These are phyloP conservation scores for Sciurus niger DNA, from an alignment of 2,113 vertebrate genomes.

Conservation along the genomic window DNA sequence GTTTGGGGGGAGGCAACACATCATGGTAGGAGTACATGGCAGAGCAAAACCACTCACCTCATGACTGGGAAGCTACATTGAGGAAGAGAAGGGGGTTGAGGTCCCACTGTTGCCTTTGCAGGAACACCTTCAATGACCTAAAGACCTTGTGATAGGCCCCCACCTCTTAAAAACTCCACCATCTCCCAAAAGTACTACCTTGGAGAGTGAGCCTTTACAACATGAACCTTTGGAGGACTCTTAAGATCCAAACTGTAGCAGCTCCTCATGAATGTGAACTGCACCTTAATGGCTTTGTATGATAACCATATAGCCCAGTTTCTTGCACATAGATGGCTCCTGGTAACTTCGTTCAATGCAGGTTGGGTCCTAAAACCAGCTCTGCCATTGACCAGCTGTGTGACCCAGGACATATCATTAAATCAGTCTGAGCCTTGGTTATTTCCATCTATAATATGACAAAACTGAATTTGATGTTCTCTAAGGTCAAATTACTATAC, in stretches of 20 bases:
- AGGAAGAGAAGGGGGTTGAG: not conserved
- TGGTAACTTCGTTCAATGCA: slow-evolving; percentile 24
- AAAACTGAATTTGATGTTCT: not conserved
- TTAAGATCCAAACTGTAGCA: not conserved
- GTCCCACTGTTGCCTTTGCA: not conserved
- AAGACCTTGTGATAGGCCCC: not conserved
- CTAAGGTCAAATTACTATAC: not conserved
- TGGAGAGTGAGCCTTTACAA: not conserved
- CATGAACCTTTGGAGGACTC: not conserved
- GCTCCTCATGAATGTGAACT: not conserved
- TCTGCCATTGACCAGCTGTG: not conserved
- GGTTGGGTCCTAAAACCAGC: not conserved
- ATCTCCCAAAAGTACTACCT: not conserved
- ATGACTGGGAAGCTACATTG: not conserved
- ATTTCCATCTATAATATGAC: slow-evolving; percentile 10
- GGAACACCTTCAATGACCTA: not conserved
- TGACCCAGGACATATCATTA: not conserved
- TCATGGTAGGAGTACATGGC: not conserved
- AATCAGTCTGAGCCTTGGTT: slow-evolving; percentile 24
- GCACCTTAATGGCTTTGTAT: not conserved
- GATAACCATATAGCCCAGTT: not conserved
- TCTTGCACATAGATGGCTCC: slow-evolving; percentile 3
- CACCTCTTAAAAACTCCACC: not conserved
- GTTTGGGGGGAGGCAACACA: not conserved
- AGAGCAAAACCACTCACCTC: not conserved